Evolutionary conservation across 2,888 invertebrate genomes (phyloP), one percentile per base, ranked within the genome.

Genomic region (Dermolepida albohirtum): DNA sequence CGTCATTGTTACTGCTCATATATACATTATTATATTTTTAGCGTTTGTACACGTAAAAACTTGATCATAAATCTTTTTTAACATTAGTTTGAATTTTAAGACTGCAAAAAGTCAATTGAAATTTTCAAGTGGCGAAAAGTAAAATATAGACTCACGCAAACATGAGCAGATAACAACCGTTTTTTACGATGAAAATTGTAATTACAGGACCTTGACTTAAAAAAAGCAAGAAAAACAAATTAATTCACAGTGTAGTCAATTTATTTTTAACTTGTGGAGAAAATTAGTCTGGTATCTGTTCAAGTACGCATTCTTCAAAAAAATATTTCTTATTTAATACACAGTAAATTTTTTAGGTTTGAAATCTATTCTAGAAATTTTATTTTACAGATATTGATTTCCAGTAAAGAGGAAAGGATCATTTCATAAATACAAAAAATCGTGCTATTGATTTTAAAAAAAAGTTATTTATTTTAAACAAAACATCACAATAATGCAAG

Each of bases 181-280:
- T n/a, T 6, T 14, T 44, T 16, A 29, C 27, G n/a, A n/a, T 57
- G 41, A 59, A 44, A 44, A 44, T 22, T 29, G 41, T 44, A 59
- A 59, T 59, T 59, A 44, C 14, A 59, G 22, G 47, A 59, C 59
- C 59, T 59, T 59, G 59, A 29, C 14, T 47, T 10, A 57, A 57
- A 34, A 34, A 34, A 34, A 8, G 10, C 22, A 43, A 57, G 59
- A 59, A 59, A 44, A 29, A 47, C 44, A 59, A 1, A 34, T 34
- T 47, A 59, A 47, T 44, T 10, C 10, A 34, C 34, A 34, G 41
- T n/a, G n/a, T 57, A 44, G 12, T n/a, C 47, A 12, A 27, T 34
- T 59, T 59, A 59, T 47, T 59, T 59, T 29, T 59, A 59, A 34
- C 44, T 17, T 44, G 10, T 27, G 29, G 16, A 43, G 43, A 34